These are phyloP conservation scores for Pangasius larnaudii DNA, from an alignment of 2,797 vertebrate species.

Conservation along the genomic window DNA sequence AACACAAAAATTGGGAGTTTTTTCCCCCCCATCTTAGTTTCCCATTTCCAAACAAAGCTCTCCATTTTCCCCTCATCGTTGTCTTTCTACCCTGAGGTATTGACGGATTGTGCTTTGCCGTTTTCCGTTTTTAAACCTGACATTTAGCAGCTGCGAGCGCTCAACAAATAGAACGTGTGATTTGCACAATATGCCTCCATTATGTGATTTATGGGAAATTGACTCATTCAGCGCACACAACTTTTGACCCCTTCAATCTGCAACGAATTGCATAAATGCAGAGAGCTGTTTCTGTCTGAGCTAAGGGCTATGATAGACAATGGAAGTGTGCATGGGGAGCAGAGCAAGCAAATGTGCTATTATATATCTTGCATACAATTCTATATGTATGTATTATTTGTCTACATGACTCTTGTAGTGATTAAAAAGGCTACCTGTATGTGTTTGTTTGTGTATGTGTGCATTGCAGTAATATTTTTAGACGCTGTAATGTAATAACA, in stretches of 20 bases:
- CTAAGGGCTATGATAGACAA: background rate
- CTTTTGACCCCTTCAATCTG: constrained; percentile 41
- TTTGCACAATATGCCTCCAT: constrained; percentile 37
- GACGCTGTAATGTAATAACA: constrained; percentile 24
- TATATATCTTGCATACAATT: background rate
- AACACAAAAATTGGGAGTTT: background rate
- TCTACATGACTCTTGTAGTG: background rate
- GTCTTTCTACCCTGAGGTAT: constrained; percentile 25
- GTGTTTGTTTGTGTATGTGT: constrained; percentile 9
- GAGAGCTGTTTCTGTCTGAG: background rate
- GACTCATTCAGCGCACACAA: constrained; percentile 20
- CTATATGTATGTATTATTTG: background rate
- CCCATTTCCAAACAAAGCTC: background rate
- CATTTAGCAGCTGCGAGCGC: constrained; percentile 42
- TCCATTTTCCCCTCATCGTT: background rate
- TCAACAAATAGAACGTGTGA: constrained; percentile 38
- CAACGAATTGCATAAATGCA: constrained; percentile 35
- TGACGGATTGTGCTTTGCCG: constrained; percentile 34
- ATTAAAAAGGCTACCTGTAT: constrained; percentile 10
- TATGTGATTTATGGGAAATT: constrained; percentile 40
- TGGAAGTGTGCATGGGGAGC: background rate
- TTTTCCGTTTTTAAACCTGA: constrained; percentile 44
- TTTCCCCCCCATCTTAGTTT: background rate
- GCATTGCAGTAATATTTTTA: constrained; percentile 18
- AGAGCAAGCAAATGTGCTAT: background rate